phyloP scores from a whole-genome alignment of 2,888 invertebrate species.

The Neoitamus cyanurus region DNA sequence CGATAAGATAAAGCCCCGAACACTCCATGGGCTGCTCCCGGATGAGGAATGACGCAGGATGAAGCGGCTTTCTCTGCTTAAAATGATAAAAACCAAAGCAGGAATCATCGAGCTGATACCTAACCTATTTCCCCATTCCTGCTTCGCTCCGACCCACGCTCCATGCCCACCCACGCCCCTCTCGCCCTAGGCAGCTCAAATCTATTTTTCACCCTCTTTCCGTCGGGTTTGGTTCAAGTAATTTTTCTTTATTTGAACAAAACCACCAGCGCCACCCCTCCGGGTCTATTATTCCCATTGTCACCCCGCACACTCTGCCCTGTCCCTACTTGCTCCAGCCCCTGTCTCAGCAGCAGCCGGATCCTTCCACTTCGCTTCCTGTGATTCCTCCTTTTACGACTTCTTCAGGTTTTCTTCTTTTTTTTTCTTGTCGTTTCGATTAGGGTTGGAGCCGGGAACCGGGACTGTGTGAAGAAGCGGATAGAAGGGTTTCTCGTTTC shows the following conservation, averaged over 20 bases:
- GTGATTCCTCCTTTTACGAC: constrained; percentile 18
- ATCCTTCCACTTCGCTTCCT: neutral
- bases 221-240: neutral
- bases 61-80: neutral
- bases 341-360: neutral
- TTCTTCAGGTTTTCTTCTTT: neutral
- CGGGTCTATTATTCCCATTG: constrained; percentile 23
- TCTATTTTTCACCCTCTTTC: constrained; percentile 38
- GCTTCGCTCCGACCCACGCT: neutral
- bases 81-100: constrained; percentile 34
- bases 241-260: constrained; percentile 43
- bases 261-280: constrained; percentile 24
- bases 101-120: constrained; percentile 16
- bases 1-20: constrained; percentile 7
- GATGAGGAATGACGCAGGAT: neutral
- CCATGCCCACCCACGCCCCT: neutral
- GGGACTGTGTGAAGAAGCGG: neutral
- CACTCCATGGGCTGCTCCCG: neutral
- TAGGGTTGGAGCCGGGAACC: neutral
- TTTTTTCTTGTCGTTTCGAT: constrained; percentile 38
- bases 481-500: constrained; percentile 22
- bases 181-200: neutral
- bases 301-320: neutral
- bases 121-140: neutral
- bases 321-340: neutral